Percentiles rank a stretch among this genome's conserved stretches.
Conservation (phyloP, 1,140 invertebrate species). For the Proctacanthus coquilletti region DNA sequence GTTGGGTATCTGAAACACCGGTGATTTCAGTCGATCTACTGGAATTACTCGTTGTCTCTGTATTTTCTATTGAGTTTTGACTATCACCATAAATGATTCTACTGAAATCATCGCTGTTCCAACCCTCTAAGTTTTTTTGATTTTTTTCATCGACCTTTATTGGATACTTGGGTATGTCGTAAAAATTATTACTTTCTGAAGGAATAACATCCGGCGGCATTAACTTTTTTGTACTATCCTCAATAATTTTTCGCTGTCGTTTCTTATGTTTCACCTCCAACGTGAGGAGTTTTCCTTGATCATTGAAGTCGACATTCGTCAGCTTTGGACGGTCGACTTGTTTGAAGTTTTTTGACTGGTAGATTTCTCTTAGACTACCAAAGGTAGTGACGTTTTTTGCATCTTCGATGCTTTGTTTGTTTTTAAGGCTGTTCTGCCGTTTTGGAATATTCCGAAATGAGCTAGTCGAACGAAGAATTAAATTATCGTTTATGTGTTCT, state of each 20-base stretch:
- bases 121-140: constrained; percentile 4
- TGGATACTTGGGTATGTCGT: background rate
- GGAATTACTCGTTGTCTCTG: constrained; percentile 19
- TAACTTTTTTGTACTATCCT: constrained; percentile 30
- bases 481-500: constrained; percentile 6
- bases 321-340: constrained; percentile 17
- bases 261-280: constrained; percentile 49
- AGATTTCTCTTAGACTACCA: constrained; percentile 54
- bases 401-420: too few species aligned
- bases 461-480: constrained; percentile 17
- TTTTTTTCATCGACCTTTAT: background rate
- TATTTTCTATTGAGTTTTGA: too few species aligned
- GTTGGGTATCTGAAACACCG: constrained; percentile 16
- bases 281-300: constrained; percentile 41
- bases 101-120: constrained; percentile 6
- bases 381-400: too few species aligned
- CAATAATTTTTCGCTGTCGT: constrained; percentile 40
- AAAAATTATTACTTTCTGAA: constrained; percentile 2
- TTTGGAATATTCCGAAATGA: constrained; percentile 17
- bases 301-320: constrained; percentile 11
- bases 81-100: constrained; percentile 1
- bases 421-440: constrained; percentile 1
- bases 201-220: constrained; percentile 48
- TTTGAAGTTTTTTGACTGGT: constrained; percentile 38
- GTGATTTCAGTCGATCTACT: constrained; percentile 27